Evolutionary conservation across 2,888 invertebrate genomes (phyloP), one percentile per base, ranked within the genome.

Genomic region (Hoplodrina blanda): DNA sequence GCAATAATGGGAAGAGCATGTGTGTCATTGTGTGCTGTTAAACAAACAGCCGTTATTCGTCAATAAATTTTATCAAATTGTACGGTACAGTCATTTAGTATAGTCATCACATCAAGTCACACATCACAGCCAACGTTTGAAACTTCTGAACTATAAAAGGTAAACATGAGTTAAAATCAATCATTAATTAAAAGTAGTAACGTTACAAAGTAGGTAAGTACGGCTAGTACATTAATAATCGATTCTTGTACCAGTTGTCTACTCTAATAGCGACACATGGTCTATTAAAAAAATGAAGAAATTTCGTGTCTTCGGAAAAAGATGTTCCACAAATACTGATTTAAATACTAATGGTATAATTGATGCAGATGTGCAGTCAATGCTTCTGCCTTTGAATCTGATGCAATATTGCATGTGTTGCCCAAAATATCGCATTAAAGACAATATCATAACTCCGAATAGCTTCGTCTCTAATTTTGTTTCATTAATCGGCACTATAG

Each of bases 381-480:
- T 80, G 53, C 19, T 81, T 11, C 37, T 54, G 0, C 63, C 75
- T 37, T 59, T 81, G 7, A 71, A 81, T 19, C 7, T 75, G 1
- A 56, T 62, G 61, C 70, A 71, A 15, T 1, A 57, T 25, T 13
- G 60, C 4, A 17, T 11, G 17, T 37, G 13, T 0, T 71, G 20
- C 33, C 61, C 72, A 3, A 71, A 71, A 44, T 69, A 61, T 52
- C 13, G 52, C 8, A 33, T 44, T 8, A 71, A 60, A 33, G n/a
- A 52, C 17, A 19, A 61, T 52, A 0, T 33, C 11, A 33, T 69
- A 52, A 52, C 15, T 15, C 33, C 60, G 13, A 69, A 60, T 30
- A 52, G 10, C 15, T 8, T 37, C 4, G 7, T 60, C 10, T 52
- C 60, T 5, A 69, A 25, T 13, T n/a, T 60, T 4, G 0, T 61